A percentile compares a stretch with the other conserved stretches of the same genome.
Evolutionary conservation across 1,140 invertebrate genomes (phyloP).

Genomic region (Psilanteris sp.): DNA sequence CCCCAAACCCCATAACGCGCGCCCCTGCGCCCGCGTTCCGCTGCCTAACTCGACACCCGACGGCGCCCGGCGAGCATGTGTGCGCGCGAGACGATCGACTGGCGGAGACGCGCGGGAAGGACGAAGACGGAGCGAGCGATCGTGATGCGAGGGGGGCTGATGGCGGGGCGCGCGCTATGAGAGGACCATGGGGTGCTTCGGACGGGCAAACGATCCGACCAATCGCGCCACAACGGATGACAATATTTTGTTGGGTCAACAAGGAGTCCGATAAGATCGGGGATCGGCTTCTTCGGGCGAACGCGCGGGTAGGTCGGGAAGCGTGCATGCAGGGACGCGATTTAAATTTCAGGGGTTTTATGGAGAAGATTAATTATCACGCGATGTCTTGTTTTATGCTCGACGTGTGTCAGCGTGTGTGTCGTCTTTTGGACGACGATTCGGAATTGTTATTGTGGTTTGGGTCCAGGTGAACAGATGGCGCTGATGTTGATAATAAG

Average conservation of each 20-base stretch:
- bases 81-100: conserved; percentile 57
- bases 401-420: no score
- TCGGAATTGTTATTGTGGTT: no score
- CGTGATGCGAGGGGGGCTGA: conserved; percentile 9
- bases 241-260: conserved; percentile 45
- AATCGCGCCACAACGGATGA: conserved; percentile 41
- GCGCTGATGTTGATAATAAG: no score
- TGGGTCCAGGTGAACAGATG: no score
- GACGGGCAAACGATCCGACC: conserved; percentile 41
- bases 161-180: conserved; percentile 13
- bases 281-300: conserved; percentile 24
- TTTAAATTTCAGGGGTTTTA: no score
- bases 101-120: conserved; percentile 5
- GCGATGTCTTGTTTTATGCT: no score
- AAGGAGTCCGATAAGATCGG: conserved; percentile 34
- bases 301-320: neutral
- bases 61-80: conserved; percentile 59
- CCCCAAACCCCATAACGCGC: conserved; percentile 66
- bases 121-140: conserved; percentile 17
- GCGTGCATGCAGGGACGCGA: no score
- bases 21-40: conserved; percentile 61
- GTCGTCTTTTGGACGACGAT: no score
- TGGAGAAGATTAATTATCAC: no score
- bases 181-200: conserved; percentile 18
- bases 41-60: conserved; percentile 65